phyloP scores from a whole-genome alignment of 2,888 invertebrate genomes.

The Aporophyla nigra region DNA sequence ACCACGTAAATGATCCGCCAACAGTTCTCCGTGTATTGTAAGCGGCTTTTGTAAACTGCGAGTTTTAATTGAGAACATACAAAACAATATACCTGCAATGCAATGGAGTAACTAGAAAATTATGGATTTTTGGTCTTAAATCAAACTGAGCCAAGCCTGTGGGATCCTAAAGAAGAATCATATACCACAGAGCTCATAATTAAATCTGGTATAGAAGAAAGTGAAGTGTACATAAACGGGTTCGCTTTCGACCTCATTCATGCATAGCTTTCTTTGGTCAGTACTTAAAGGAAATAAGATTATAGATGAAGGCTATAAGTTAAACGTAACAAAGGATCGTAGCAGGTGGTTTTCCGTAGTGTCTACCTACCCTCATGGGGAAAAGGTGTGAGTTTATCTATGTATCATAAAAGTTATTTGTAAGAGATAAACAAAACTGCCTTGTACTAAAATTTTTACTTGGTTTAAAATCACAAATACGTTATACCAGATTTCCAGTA shows the following conservation, averaged over 20 bases:
- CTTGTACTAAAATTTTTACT: neutral
- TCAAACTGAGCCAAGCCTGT: conserved; percentile 1
- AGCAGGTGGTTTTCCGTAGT: too few relatives aligned
- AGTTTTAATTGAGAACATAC: neutral
- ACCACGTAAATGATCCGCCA: neutral
- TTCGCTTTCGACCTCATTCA: conserved; percentile 17
- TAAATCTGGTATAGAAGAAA: neutral
- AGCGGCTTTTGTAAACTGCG: neutral
- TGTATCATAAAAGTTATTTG: neutral
- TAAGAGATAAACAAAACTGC: neutral
- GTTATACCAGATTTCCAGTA: neutral
- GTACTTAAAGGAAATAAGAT: neutral
- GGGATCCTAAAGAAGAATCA: neutral
- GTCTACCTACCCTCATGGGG: too few relatives aligned
- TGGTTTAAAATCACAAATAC: neutral
- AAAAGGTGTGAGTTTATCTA: too few relatives aligned
- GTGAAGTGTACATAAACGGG: conserved; percentile 11
- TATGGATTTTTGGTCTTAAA: neutral
- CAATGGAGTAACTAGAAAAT: conserved; percentile 7
- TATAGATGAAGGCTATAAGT: too few relatives aligned
- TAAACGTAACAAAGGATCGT: too few relatives aligned
- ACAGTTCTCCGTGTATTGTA: neutral
- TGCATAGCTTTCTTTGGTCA: neutral
- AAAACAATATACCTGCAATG: neutral
- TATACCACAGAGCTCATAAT: neutral